Evolutionary conservation across 92 coral and sea anemone species (phyloP).

Genomic region (Phenganax marumi): DNA sequence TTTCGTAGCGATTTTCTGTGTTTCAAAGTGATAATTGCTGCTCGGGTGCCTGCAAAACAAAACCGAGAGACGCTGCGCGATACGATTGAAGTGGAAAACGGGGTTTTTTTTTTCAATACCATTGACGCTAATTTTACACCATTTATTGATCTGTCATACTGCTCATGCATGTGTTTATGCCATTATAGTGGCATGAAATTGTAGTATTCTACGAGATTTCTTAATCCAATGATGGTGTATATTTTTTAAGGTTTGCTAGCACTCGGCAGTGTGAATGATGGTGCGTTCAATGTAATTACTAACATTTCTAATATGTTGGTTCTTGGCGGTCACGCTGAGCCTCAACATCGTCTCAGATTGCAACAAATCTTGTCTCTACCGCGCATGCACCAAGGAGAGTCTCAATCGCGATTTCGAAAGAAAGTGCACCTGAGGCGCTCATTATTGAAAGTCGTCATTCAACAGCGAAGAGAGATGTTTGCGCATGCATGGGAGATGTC

Average conservation of each 20-base stretch:
- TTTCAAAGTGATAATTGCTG: too few relatives aligned
- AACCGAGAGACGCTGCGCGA: too few relatives aligned
- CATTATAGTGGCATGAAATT: too few relatives aligned
- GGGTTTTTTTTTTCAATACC: too few relatives aligned
- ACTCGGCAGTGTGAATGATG: conserved; percentile 39
- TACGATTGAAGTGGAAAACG: too few relatives aligned
- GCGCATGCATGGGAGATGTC: conserved; percentile 38
- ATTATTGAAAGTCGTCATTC: not conserved
- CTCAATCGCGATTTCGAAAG: conserved; percentile 33
- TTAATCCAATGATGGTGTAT: not conserved
- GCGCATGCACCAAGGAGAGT: conserved; percentile 46
- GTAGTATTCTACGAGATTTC: too few relatives aligned
- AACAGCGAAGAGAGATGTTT: conserved; percentile 3
- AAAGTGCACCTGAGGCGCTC: conserved; percentile 32
- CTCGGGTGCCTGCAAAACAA: too few relatives aligned
- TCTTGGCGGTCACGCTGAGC: conserved; percentile 44
- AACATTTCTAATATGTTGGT: conserved; percentile 41
- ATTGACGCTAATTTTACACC: too few relatives aligned
- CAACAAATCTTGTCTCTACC: conserved; percentile 41
- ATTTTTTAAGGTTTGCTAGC: conserved; percentile 22
- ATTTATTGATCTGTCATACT: too few relatives aligned
- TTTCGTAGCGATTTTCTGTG: too few relatives aligned
- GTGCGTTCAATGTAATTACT: conserved; percentile 15
- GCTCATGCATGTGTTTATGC: too few relatives aligned
- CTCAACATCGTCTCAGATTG: conserved; percentile 37